phyloP scores from a whole-genome alignment of 2,888 invertebrate species.

The Sussaba pulchella region DNA sequence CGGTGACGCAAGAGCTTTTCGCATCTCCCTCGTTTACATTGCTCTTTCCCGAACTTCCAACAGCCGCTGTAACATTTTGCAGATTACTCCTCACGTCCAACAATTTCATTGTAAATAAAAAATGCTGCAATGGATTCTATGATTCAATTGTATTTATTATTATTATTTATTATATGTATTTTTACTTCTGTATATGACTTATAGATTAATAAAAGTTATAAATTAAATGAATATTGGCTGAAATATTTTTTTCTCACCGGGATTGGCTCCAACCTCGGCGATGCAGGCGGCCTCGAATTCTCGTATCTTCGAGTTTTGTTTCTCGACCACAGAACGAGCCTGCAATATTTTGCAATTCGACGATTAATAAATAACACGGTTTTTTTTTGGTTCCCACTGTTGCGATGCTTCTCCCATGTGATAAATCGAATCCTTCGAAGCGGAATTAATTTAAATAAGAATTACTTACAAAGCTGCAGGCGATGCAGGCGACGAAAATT shows the following conservation, averaged over 20 bases:
- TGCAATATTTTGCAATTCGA: slow-evolving; percentile 18
- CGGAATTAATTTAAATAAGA: neutral
- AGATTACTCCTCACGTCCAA: no score
- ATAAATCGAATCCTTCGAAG: no score
- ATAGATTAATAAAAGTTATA: no score
- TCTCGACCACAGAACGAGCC: slow-evolving; percentile 54
- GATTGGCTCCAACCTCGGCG: slow-evolving; percentile 72
- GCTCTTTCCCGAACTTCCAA: slow-evolving; percentile 74
- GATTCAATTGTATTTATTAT: no score
- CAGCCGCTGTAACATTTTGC: no score
- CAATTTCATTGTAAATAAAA: no score
- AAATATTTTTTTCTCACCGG: slow-evolving; percentile 69
- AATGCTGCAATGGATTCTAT: no score
- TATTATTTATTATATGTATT: no score
- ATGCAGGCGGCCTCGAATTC: slow-evolving; percentile 72
- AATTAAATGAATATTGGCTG: no score
- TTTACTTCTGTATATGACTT: no score
- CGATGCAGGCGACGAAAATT: slow-evolving; percentile 17
- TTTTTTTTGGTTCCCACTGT: neutral
- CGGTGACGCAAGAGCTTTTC: slow-evolving; percentile 76
- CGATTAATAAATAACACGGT: slow-evolving; percentile 10
- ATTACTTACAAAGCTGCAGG: slow-evolving; percentile 21
- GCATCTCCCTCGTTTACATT: slow-evolving; percentile 69
- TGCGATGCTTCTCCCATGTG: neutral
- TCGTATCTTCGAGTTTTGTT: slow-evolving; percentile 68